Base-by-base conservation (phyloP, 2,888 invertebrate species). In the Eilema sororculum region DNA sequence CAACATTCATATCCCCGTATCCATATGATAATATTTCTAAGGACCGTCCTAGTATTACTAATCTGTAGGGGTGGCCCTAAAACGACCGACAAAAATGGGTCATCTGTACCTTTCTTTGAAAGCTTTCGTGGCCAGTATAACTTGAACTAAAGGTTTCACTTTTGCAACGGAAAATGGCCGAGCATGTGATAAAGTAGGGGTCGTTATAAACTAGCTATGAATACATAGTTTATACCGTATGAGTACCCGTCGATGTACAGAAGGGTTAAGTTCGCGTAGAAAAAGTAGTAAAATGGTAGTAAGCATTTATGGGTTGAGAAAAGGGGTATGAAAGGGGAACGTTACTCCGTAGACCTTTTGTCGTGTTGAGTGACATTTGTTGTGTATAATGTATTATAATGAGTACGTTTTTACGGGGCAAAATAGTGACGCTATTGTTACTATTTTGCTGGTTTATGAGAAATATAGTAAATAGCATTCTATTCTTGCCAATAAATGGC, bases 281-380 rank as follows among this genome's bases (percentile, higher is more conserved):
- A 88, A 89, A 91, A 90, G 86, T 89, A 87, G 87, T 89, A 88
- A 89, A 92, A 90, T 86, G 88, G 87, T 90, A 87, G 87, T 89
- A 89, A 90, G 89, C 90, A 89, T 91, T 92, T 91, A 91, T 87
- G 89, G 88, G 85, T 85, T 86, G 85, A 85, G 86, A 86, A 85
- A 79, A 81, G 81, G 59, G 85, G 82, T 80, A 82, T 86, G 85
- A 87, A 88, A 87, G 85, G 56, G 83, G 85, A 82, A 84, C 85
- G 84, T 86, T 87, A 86, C 84, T 85, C 84, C 71, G 78, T 72
- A 77, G 76, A 79, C 79, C 84, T 83, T 88, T 91, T 89, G 89
- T 90, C 82, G 84, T 80, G 82, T 81, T 86, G 84, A 83, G 83
- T 83, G 84, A 84, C 85, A 82, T 84, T 78, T 84, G 79, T 80